A percentile compares a stretch with the other conserved stretches of the same genome.
These are phyloP conservation scores for Lethrus apterus DNA, from an alignment of 1,140 invertebrate genomes.

Conservation along the genomic window DNA sequence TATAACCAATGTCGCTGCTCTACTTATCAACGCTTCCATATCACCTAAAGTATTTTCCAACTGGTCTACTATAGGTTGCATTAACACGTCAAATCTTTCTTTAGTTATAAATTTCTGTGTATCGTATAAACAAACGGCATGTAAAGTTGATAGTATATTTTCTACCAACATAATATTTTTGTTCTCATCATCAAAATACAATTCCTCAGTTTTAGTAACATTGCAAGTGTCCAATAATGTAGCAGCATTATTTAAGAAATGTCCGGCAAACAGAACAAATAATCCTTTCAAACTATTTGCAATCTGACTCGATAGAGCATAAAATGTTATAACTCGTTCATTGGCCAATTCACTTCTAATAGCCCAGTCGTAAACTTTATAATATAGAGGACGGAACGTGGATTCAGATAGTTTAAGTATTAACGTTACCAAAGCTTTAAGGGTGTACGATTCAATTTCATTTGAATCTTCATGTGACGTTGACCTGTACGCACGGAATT, in stretches of 20 bases:
- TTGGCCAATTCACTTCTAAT: conserved; percentile 51
- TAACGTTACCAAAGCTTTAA: conserved; percentile 66
- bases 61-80: conserved; percentile 83
- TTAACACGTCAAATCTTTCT: conserved; percentile 73
- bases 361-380: conserved; percentile 81
- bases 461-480: conserved; percentile 40
- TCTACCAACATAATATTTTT: conserved; percentile 54
- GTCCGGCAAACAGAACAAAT: conserved; percentile 81
- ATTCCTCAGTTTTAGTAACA: conserved; percentile 43
- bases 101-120: conserved; percentile 74
- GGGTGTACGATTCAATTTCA: conserved; percentile 60
- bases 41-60: conserved; percentile 70
- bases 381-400: conserved; percentile 79
- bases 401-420: conserved; percentile 83
- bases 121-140: conserved; percentile 71
- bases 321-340: conserved; percentile 49
- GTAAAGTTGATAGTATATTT: conserved; percentile 64
- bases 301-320: conserved; percentile 63
- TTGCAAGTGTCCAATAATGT: conserved; percentile 57
- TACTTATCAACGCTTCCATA: conserved; percentile 50
- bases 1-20: conserved; percentile 57
- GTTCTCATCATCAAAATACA: conserved; percentile 46
- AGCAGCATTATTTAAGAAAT: conserved; percentile 74
- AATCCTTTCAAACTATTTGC: conserved; percentile 78
- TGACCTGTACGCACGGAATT: conserved; percentile 52